phyloP scores from a whole-genome alignment of 2,888 invertebrate genomes.

The Odontothrips loti region DNA sequence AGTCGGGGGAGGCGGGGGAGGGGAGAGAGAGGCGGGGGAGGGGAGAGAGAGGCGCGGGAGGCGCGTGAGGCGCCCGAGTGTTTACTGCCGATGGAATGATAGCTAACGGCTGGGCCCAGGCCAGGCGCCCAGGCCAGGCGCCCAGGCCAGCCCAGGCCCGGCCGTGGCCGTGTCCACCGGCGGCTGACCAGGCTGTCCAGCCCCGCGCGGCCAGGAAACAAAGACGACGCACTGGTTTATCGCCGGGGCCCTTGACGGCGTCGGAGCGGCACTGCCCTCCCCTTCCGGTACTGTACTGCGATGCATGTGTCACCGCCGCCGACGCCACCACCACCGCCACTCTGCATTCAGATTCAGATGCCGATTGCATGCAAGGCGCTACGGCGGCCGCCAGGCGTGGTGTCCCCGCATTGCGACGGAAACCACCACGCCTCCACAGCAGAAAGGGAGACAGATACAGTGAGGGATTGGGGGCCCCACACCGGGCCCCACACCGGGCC shows the following conservation, averaged over 20 bases:
- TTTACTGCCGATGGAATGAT: conserved; percentile 11
- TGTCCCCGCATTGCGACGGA: neutral
- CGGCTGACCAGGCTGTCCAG: neutral
- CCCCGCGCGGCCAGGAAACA: neutral
- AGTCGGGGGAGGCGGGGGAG: neutral
- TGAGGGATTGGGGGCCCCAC: neutral
- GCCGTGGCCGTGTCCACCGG: neutral
- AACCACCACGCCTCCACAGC: neutral
- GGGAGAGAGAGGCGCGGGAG: neutral
- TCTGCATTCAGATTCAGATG: neutral
- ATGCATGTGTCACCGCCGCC: neutral
- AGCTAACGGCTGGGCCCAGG: neutral
- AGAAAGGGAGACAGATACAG: neutral
- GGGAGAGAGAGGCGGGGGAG: neutral
- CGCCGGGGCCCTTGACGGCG: too few species aligned
- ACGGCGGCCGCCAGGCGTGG: neutral
- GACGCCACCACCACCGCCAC: neutral
- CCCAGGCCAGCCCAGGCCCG: too few species aligned
- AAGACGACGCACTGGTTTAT: neutral
- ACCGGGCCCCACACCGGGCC: neutral
- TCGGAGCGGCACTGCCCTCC: too few species aligned
- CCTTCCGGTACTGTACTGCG: neutral
- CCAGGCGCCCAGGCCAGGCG: too few species aligned
- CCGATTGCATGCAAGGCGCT: conserved; percentile 2
- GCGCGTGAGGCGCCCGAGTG: neutral